phyloP scores from a whole-genome alignment of 2,888 invertebrate species.

The Loripinus fragilis region DNA sequence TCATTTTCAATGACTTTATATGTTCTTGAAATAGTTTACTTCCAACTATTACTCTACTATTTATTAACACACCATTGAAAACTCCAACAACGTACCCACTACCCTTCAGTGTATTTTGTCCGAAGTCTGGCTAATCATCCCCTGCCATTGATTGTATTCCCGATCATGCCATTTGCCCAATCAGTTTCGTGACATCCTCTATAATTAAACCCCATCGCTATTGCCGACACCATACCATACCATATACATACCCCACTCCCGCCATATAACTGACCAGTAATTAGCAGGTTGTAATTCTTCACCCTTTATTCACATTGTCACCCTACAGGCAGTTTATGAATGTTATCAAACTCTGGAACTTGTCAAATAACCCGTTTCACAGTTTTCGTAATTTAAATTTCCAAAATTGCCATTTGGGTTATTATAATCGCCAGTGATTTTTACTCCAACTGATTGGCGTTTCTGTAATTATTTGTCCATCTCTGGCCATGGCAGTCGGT shows the following conservation, averaged over 20 bases:
- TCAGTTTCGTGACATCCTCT: not conserved
- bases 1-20: not conserved
- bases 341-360: constrained; percentile 10
- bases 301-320: constrained; percentile 27
- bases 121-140: constrained; percentile 3
- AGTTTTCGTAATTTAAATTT: constrained; percentile 20
- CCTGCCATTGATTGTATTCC: constrained; percentile 7
- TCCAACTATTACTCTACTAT: not conserved
- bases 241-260: constrained; percentile 5
- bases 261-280: constrained; percentile 30
- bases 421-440: not conserved
- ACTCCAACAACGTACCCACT: not conserved
- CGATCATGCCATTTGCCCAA: constrained; percentile 12
- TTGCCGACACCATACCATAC: constrained; percentile 12
- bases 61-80: not conserved
- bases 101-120: not conserved
- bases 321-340: constrained; percentile 11
- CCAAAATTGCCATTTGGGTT: not conserved
- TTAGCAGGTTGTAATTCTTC: constrained; percentile 36
- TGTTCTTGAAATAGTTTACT: not conserved
- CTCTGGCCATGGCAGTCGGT: not conserved
- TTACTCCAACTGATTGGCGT: not conserved
- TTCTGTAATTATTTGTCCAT: not conserved
- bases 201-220: constrained; percentile 11
- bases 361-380: constrained; percentile 11